Conservation (phyloP, 2,797 vertebrate genomes). For the Myotis findleyi region DNA sequence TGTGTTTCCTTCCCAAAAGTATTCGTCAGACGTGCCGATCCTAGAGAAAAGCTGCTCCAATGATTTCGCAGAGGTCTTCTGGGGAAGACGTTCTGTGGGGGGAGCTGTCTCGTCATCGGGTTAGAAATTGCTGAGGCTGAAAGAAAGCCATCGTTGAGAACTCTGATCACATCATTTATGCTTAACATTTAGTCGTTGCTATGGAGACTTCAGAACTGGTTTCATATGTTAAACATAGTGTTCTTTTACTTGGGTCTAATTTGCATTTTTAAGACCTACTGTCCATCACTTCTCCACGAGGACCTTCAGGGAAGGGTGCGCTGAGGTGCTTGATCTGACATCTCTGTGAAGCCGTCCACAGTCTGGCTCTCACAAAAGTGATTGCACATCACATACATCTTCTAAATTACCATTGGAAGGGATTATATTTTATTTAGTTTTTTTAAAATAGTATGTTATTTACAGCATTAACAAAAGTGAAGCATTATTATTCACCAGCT, state of each 20-base stretch:
- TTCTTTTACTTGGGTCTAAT: conserved; percentile 71
- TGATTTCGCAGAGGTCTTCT: conserved; percentile 38
- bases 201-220: conserved; percentile 72
- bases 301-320: neutral
- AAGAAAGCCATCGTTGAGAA: conserved; percentile 70
- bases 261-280: conserved; percentile 74
- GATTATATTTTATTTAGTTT: neutral
- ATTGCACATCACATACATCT: neutral
- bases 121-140: conserved; percentile 63
- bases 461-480: neutral
- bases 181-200: conserved; percentile 69
- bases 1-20: conserved; percentile 44
- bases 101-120: neutral
- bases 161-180: conserved; percentile 73
- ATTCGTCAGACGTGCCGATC: conserved; percentile 53
- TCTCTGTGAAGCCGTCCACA: neutral
- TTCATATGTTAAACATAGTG: conserved; percentile 70
- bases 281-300: conserved; percentile 43
- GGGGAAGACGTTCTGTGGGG: neutral
- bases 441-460: neutral
- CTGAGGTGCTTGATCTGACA: neutral
- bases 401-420: neutral
- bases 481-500: conserved; percentile 40
- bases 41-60: conserved; percentile 57
- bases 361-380: neutral